Base-by-base conservation (phyloP, 1,140 invertebrate genomes). In the Holotrichia oblita region DNA sequence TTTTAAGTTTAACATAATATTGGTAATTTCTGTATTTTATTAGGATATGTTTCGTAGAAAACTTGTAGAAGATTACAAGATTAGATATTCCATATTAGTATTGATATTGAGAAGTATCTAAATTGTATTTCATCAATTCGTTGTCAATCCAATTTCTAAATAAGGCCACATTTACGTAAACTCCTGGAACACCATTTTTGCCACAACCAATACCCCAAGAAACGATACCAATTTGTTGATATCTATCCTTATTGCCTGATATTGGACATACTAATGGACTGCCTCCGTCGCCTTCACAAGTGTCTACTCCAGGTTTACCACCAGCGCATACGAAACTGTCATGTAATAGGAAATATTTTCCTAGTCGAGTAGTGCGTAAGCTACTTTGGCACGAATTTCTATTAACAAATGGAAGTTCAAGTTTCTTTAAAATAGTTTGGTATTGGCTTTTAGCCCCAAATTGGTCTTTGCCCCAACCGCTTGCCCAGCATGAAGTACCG, bases 361-460 rank as follows among this genome's bases (percentile, higher is more conserved):
- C 92, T 2, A 93, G 84, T 12, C 91, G 85, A 0, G 92, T 93
- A 59, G 86, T 87, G 17, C 91, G 84, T 8, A 93, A 81, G 61
- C 87, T 82, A 0, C 86, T 82, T 82, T 93, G 88, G 79, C 94
- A 95, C 0, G 80, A 79, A 2, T 84, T 77, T 4, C 86, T 85
- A 0, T 87, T 86, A 0, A 94, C 91, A 6, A 92, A 84, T 3
- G 92, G 92, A 6, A 94, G 82, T 40, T 93, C 90, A 27, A 93
- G 89, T 85, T 89, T 92, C 83, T 94, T 94, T 83, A 94, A 83
- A 9, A 94, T 92, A 17, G 91, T 91, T 81, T 93, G 93, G 80
- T 93, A 94, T n/a, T 88, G 88, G 7, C 88, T 89, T 77, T 84
- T 83, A 77, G 83, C 81, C 3, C 85, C 85, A 81, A 92, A 93